Conservation (phyloP, 2,888 invertebrate species). For the Meganola albula region DNA sequence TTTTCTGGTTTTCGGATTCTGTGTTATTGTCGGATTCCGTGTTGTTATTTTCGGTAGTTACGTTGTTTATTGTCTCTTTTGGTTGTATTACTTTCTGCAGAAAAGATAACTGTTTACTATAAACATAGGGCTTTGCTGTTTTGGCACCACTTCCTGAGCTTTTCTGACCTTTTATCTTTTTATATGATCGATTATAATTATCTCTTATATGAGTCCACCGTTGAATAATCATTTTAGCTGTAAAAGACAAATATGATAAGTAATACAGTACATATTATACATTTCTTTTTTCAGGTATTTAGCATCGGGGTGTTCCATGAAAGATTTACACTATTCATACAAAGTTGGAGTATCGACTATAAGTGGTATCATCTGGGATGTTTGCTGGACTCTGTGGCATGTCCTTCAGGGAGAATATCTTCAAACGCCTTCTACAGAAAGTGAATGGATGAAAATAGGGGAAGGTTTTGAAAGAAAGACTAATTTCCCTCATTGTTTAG, state of each 20-base stretch:
- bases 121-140: conserved; percentile 25
- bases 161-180: conserved; percentile 25
- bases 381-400: conserved; percentile 24
- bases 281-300: conserved; percentile 20
- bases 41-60: conserved; percentile 11
- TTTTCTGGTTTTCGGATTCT: conserved; percentile 13
- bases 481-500: conserved; percentile 23
- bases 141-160: conserved; percentile 21
- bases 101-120: conserved; percentile 25
- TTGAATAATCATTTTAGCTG: conserved; percentile 20
- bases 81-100: conserved; percentile 25
- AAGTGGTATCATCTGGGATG: conserved; percentile 24
- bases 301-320: conserved; percentile 23
- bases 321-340: conserved; percentile 26
- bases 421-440: conserved; percentile 15
- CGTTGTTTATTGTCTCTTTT: conserved; percentile 6
- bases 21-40: conserved; percentile 11
- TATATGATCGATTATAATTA: conserved; percentile 29
- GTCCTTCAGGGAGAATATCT: conserved; percentile 19
- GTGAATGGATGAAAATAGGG: conserved; percentile 20
- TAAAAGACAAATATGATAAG: conserved; percentile 8
- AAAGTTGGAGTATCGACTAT: conserved; percentile 28
- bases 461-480: conserved; percentile 21
- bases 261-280: conserved; percentile 6
- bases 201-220: conserved; percentile 29